phyloP scores from a whole-genome alignment of 2,113 vertebrate genomes.

The Oreochromis niloticus region DNA sequence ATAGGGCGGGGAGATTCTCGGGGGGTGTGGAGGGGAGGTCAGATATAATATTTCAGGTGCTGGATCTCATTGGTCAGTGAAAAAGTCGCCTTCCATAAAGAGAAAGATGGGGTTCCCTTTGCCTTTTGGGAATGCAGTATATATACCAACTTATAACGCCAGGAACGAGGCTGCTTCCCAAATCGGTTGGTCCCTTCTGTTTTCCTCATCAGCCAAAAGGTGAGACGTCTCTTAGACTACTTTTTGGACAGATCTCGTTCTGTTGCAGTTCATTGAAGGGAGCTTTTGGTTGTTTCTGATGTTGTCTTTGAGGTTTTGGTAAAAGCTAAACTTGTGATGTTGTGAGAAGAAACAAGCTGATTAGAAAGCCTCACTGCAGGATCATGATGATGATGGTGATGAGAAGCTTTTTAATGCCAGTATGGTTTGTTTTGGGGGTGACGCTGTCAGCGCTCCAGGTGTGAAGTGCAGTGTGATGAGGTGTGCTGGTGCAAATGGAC shows the following conservation, averaged over 20 bases:
- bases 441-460: neutral
- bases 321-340: neutral
- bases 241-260: neutral
- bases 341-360: neutral
- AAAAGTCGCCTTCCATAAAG: slow-evolving; percentile 85
- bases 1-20: slow-evolving; percentile 23
- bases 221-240: neutral
- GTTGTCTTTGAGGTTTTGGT: neutral
- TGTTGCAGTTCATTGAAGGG: rapidly evolving
- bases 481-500: slow-evolving; percentile 1
- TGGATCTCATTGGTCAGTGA: slow-evolving; percentile 83
- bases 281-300: neutral
- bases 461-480: neutral
- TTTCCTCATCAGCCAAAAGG: slow-evolving; percentile 21
- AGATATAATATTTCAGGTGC: slow-evolving; percentile 62
- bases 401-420: neutral
- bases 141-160: slow-evolving; percentile 77
- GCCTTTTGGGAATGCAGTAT: slow-evolving; percentile 82
- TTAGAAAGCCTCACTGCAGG: neutral
- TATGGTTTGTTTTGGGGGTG: neutral
- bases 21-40: neutral
- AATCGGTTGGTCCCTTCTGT: slow-evolving; percentile 26
- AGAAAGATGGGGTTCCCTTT: slow-evolving; percentile 76
- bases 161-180: slow-evolving; percentile 12
- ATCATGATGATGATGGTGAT: neutral